Percentiles rank a stretch among this genome's conserved stretches.
phyloP scores from a whole-genome alignment of 2,888 invertebrate genomes.

The Teleogryllus oceanicus region DNA sequence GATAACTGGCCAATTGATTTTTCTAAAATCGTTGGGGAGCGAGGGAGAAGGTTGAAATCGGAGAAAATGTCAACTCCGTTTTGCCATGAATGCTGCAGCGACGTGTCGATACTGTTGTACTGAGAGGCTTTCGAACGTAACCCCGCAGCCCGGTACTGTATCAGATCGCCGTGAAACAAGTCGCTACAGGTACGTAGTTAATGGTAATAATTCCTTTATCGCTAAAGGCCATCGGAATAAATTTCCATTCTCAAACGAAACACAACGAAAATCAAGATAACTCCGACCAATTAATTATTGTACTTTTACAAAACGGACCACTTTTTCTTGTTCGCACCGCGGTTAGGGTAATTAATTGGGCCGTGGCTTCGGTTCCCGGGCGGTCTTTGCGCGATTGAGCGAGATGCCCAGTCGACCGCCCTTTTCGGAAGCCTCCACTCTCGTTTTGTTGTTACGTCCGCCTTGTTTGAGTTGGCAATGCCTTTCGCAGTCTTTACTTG shows the following conservation, averaged over 20 bases:
- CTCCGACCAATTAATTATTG: neutral
- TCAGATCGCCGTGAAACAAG: neutral
- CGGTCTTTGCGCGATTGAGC: too few relatives aligned
- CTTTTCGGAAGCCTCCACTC: too few relatives aligned
- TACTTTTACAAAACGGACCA: constrained; percentile 2
- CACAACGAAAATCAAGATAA: constrained; percentile 2
- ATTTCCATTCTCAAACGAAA: constrained; percentile 4
- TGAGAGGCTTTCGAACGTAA: neutral
- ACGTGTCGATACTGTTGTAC: too few relatives aligned
- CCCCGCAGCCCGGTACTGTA: neutral
- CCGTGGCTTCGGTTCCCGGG: neutral
- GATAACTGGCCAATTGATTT: too few relatives aligned
- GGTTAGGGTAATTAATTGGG: neutral
- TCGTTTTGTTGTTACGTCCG: too few relatives aligned
- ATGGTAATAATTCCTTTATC: neutral
- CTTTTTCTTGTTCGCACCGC: neutral
- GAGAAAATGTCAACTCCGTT: neutral
- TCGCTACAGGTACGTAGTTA: neutral
- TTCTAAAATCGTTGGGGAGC: too few relatives aligned
- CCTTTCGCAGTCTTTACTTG: too few relatives aligned
- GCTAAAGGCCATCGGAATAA: constrained; percentile 7
- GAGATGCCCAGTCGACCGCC: too few relatives aligned
- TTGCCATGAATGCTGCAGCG: neutral
- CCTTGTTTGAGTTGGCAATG: too few relatives aligned
- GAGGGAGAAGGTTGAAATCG: too few relatives aligned